Conservation (phyloP, 53 echinoderm and acorn worm species). For the Patiria pectinifera region DNA sequence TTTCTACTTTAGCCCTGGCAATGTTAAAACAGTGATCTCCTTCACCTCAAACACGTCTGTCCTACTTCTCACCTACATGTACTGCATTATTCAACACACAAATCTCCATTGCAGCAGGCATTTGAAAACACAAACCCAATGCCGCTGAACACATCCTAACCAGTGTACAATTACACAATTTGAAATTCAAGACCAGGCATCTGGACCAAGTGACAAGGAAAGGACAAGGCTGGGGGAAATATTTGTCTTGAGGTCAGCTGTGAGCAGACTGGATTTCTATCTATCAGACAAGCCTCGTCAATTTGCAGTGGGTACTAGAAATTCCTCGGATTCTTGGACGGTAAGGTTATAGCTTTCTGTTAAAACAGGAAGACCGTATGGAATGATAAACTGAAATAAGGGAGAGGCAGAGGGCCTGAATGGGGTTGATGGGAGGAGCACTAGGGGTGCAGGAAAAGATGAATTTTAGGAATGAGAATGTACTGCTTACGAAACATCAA, state of each 20-base stretch:
- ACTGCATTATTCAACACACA: not conserved
- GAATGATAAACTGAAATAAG: not conserved
- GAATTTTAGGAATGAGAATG: too few relatives aligned
- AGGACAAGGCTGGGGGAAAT: not conserved
- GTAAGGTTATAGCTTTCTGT: conserved; percentile 36
- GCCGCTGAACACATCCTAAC: not conserved
- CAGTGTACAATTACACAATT: not conserved
- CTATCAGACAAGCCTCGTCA: not conserved
- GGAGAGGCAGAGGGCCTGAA: not conserved
- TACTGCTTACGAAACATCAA: too few relatives aligned
- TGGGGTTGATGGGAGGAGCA: not conserved
- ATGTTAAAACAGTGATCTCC: too few relatives aligned
- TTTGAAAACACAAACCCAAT: not conserved
- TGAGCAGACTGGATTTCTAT: conserved; percentile 13
- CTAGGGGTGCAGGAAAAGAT: not conserved
- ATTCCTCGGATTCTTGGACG: conserved; percentile 51
- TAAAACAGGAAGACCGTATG: not conserved
- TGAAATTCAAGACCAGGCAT: not conserved
- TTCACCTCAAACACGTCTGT: not conserved
- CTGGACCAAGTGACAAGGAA: not conserved
- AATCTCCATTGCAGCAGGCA: not conserved
- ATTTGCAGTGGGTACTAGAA: not conserved
- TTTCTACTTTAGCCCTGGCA: too few relatives aligned
- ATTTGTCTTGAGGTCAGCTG: conserved; percentile 17
- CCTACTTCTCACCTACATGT: not conserved